Conservation (phyloP, 2,113 vertebrate species). For the Bufo bufo region DNA sequence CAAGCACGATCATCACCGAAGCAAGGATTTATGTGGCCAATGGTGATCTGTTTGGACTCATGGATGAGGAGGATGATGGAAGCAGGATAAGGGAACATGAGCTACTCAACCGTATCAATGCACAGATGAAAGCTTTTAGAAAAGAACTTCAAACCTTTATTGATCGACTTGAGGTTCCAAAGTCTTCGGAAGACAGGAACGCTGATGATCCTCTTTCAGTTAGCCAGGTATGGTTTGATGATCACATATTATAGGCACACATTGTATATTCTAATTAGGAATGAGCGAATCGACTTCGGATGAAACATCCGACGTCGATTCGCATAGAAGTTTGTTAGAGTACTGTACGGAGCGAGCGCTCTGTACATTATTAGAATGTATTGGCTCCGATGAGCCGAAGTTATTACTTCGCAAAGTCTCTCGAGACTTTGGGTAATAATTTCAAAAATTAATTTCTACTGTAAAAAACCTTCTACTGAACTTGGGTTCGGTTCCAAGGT, state of each 20-base stretch:
- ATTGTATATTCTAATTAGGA: not conserved
- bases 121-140: conserved; percentile 97
- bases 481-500: too few relatives aligned
- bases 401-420: too few relatives aligned
- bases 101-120: conserved; percentile 95
- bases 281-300: too few relatives aligned
- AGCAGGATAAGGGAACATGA: conserved; percentile 95
- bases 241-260: not conserved
- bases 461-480: too few relatives aligned
- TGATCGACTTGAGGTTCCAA: conserved; percentile 95
- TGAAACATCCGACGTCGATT: too few relatives aligned
- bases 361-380: too few relatives aligned
- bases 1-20: conserved; percentile 96
- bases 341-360: too few relatives aligned
- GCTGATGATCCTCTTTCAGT: conserved; percentile 96
- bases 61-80: conserved; percentile 95
- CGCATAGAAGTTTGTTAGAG: too few relatives aligned
- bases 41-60: conserved; percentile 89
- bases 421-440: too few relatives aligned
- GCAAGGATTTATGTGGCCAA: conserved; percentile 92
- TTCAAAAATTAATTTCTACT: too few relatives aligned
- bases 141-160: conserved; percentile 98
- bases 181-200: conserved; percentile 83
- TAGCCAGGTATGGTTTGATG: conserved; percentile 81
- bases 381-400: too few relatives aligned